Conservation (phyloP, 2,113 vertebrate genomes). For the Sinocyclocheilus maitianheensis region DNA sequence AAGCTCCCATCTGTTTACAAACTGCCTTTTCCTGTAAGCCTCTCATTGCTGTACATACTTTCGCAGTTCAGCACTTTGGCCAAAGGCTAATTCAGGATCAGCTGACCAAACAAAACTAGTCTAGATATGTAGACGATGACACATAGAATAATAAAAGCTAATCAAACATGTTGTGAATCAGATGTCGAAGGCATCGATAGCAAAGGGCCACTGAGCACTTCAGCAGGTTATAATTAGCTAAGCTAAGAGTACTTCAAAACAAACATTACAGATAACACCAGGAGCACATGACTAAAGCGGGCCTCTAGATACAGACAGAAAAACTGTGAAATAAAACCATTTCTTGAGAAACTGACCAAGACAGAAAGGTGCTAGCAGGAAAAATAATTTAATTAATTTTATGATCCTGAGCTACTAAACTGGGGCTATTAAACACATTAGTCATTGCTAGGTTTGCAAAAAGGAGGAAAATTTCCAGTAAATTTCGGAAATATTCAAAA, state of each 20-base stretch:
- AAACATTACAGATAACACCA: slow-evolving; percentile 15
- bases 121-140: slow-evolving; percentile 22
- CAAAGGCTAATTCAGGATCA: slow-evolving; percentile 9
- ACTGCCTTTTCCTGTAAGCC: slow-evolving; percentile 42
- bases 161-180: not conserved
- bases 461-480: too few species aligned
- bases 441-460: too few species aligned
- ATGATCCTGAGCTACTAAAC: too few species aligned
- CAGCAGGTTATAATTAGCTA: slow-evolving; percentile 20
- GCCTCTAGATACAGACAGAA: too few species aligned
- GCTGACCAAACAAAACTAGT: not conserved
- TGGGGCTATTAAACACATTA: too few species aligned
- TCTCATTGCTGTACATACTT: not conserved
- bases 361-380: too few species aligned
- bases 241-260: not conserved
- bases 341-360: not conserved
- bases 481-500: too few species aligned
- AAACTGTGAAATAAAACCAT: not conserved
- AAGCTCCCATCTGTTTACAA: slow-evolving; percentile 48
- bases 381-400: too few species aligned
- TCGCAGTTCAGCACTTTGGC: not conserved
- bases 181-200: not conserved
- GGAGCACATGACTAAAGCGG: not conserved
- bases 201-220: not conserved
- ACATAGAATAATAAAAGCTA: not conserved